These are phyloP conservation scores for Hyposoter didymator DNA, from an alignment of 2,888 invertebrate species.

Conservation along the genomic window DNA sequence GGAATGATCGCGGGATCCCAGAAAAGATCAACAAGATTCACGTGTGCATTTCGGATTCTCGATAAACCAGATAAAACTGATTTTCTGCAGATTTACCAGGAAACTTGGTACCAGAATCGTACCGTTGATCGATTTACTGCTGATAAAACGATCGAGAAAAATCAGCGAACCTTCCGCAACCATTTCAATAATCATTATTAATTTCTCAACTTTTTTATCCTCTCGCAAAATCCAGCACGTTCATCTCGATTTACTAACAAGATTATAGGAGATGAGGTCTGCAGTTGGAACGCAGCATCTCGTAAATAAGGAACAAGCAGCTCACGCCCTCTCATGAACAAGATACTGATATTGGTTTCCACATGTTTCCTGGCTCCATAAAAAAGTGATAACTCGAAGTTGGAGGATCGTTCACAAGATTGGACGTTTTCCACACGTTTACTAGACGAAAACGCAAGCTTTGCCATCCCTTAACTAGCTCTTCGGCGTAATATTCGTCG, in stretches of 20 bases:
- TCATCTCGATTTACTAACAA: slow-evolving; percentile 34
- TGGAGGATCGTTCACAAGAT: slow-evolving; percentile 59
- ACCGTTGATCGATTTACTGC: background rate
- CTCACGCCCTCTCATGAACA: slow-evolving; percentile 49
- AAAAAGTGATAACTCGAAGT: slow-evolving; percentile 71
- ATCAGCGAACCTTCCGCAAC: background rate
- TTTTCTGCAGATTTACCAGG: background rate
- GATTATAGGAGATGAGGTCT: slow-evolving; percentile 21
- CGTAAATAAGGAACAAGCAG: slow-evolving; percentile 51
- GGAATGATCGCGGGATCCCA: slow-evolving; percentile 18
- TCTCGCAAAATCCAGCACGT: background rate
- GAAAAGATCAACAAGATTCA: background rate
- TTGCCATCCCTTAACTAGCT: background rate
- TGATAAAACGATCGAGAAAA: background rate
- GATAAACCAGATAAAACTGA: background rate
- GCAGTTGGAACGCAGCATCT: slow-evolving; percentile 18
- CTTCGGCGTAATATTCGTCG: slow-evolving; percentile 39
- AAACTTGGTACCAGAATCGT: background rate
- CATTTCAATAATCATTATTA: background rate
- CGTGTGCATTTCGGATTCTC: background rate
- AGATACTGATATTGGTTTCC: slow-evolving; percentile 35
- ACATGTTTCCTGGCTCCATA: slow-evolving; percentile 56
- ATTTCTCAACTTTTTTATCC: slow-evolving; percentile 10
- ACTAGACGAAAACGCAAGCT: background rate
- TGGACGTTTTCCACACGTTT: background rate